Evolutionary conservation across 2,888 invertebrate genomes (phyloP).

Genomic region (Subacronicta megacephala): DNA sequence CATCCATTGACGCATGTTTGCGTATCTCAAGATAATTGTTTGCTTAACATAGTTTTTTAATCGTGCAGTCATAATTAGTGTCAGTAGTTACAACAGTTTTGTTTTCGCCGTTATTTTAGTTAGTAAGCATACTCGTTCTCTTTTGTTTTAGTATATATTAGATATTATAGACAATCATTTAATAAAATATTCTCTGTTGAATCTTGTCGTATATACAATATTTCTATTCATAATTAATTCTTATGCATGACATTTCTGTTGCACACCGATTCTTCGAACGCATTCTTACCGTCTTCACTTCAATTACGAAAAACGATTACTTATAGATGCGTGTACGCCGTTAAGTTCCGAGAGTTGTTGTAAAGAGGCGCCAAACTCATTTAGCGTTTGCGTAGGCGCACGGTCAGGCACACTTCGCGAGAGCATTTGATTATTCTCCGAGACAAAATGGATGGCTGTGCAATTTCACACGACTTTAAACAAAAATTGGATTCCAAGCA

Average conservation of each 20-base stretch:
- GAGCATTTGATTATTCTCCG: conserved; percentile 11
- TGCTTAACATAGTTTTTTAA: conserved; percentile 9
- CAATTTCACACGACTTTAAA: conserved; percentile 40
- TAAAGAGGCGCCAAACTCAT: conserved; percentile 7
- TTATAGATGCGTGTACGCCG: conserved; percentile 17
- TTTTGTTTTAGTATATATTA: no score
- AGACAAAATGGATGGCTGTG: conserved; percentile 22
- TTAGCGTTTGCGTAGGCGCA: conserved; percentile 27
- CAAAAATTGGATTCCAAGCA: conserved; percentile 28
- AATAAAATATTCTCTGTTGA: no score
- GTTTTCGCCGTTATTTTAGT: background rate
- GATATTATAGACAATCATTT: no score
- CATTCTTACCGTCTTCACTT: background rate
- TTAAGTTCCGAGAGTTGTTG: conserved; percentile 23
- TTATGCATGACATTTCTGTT: background rate
- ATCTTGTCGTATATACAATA: no score
- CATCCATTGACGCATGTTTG: no score
- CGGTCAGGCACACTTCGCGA: conserved; percentile 19
- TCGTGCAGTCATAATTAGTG: conserved; percentile 15
- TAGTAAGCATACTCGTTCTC: no score
- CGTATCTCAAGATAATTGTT: background rate
- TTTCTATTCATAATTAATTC: no score
- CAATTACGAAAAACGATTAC: conserved; percentile 17
- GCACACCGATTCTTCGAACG: background rate
- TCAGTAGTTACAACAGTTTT: background rate